These are phyloP conservation scores for Acomys russatus DNA, from an alignment of 2,797 vertebrate species.

Conservation along the genomic window DNA sequence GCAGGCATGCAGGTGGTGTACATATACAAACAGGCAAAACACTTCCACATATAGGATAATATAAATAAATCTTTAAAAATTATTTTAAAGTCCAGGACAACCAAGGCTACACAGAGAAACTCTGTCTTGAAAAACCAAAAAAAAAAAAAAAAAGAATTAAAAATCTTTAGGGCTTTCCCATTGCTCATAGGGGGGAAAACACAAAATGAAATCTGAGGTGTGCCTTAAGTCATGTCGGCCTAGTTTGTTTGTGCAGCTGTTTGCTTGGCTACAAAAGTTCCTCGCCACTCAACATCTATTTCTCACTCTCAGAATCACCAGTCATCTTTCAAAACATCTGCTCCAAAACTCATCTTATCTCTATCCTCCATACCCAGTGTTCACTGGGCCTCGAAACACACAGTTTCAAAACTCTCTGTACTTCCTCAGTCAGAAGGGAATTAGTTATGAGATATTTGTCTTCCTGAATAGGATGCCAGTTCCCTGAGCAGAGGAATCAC, in stretches of 20 bases:
- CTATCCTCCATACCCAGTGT: not conserved
- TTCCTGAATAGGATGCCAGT: not conserved
- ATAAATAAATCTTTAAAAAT: too few species aligned
- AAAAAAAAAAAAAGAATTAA: not conserved
- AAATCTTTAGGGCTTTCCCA: not conserved
- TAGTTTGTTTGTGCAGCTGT: not conserved
- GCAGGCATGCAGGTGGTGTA: not conserved
- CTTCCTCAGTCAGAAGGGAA: not conserved
- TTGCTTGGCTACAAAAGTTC: not conserved
- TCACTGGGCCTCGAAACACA: not conserved
- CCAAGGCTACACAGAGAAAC: too few species aligned
- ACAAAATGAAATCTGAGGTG: not conserved
- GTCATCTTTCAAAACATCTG: constrained; percentile 35
- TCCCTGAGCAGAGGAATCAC: not conserved
- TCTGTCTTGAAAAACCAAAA: too few species aligned
- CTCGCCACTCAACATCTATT: not conserved
- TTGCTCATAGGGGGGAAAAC: not conserved
- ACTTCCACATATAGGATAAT: not conserved
- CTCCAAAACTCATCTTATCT: not conserved
- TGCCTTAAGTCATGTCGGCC: not conserved
- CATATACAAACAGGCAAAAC: not conserved
- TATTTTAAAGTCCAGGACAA: too few species aligned
- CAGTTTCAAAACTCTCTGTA: not conserved
- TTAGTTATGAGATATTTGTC: not conserved
- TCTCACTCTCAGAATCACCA: not conserved